Evolutionary conservation across 2,888 invertebrate species (phyloP).

Genomic region (Trachelus tabidus): DNA sequence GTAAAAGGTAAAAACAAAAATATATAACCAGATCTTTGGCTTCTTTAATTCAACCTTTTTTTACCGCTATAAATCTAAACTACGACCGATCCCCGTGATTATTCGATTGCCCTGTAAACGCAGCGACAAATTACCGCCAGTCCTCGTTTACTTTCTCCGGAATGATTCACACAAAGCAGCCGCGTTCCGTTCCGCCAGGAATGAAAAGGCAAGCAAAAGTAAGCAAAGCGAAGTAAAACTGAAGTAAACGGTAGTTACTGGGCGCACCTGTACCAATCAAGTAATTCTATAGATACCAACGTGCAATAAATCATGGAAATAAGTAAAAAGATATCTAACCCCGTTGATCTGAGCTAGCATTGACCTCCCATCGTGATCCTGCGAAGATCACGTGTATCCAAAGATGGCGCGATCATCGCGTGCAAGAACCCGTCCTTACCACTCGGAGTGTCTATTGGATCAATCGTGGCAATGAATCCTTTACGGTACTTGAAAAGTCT

Average conservation of each 20-base stretch:
- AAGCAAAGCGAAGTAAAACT: neutral
- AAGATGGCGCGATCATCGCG: neutral
- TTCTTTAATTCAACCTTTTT: neutral
- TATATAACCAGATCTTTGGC: too few species aligned
- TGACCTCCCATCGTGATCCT: neutral
- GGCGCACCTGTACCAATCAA: neutral
- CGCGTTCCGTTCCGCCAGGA: slow-evolving; percentile 10
- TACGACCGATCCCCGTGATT: neutral
- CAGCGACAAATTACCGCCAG: neutral
- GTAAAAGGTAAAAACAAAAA: neutral
- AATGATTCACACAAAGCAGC: neutral
- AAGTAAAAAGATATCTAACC: neutral
- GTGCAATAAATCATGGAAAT: neutral
- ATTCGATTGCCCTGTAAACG: neutral
- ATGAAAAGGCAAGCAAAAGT: neutral
- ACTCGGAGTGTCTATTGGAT: neutral
- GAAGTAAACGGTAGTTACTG: neutral
- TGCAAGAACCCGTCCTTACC: neutral
- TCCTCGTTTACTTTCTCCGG: slow-evolving; percentile 2
- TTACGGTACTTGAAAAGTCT: neutral
- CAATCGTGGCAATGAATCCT: neutral
- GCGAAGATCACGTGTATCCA: neutral
- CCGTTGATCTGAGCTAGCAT: neutral
- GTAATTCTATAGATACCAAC: neutral
- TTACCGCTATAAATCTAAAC: neutral